phyloP scores from a whole-genome alignment of 2,888 invertebrate genomes.

The Xestia rhomboidea region DNA sequence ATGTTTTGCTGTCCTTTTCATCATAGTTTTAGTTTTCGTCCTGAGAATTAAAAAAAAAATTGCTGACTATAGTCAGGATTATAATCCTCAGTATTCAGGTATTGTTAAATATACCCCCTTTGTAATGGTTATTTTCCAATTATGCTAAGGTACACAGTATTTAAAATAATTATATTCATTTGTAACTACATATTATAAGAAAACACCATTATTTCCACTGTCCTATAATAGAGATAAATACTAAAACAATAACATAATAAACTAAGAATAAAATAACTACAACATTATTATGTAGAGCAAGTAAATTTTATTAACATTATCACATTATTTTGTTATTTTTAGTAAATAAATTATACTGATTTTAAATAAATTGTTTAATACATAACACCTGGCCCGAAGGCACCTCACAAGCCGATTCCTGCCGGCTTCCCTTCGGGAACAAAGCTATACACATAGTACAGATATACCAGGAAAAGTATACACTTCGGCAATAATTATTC shows the following conservation, averaged over 20 bases:
- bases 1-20: neutral
- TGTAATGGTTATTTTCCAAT: neutral
- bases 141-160: neutral
- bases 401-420: too few relatives aligned
- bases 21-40: neutral
- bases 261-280: conserved; percentile 20
- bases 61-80: too few relatives aligned
- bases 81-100: neutral
- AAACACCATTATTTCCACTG: conserved; percentile 1
- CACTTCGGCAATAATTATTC: neutral
- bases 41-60: neutral
- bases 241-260: conserved; percentile 23
- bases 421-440: too few relatives aligned
- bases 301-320: neutral
- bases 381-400: too few relatives aligned
- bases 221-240: conserved; percentile 20
- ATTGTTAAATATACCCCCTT: neutral
- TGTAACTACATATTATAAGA: neutral
- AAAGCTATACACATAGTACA: neutral
- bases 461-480: neutral
- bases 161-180: neutral
- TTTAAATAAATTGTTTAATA: neutral
- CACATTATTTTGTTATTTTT: neutral
- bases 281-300: neutral
- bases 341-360: neutral